Conservation (phyloP, 1,140 invertebrate genomes). For the Epicauta chinensis region DNA sequence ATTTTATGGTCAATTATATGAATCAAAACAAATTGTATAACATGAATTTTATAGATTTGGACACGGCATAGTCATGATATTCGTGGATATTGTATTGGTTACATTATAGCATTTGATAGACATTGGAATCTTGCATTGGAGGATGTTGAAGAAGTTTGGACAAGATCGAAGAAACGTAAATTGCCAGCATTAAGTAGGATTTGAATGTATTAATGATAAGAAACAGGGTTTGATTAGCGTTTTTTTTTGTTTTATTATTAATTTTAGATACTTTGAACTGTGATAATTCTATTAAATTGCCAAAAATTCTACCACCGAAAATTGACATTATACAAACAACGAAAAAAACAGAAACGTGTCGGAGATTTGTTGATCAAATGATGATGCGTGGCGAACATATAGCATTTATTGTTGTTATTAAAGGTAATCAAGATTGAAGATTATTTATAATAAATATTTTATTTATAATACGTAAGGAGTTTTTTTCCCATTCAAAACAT, state of each 20-base stretch:
- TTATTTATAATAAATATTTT: too few species aligned
- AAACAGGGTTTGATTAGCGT: neutral
- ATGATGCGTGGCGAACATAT: conserved; percentile 82
- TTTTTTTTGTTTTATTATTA: neutral
- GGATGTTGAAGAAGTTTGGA: conserved; percentile 83
- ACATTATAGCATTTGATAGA: conserved; percentile 85
- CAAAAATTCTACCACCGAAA: conserved; percentile 28
- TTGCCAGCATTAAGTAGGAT: conserved; percentile 49
- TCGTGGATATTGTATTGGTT: conserved; percentile 72
- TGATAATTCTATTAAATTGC: conserved; percentile 1
- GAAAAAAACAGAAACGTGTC: conserved; percentile 59
- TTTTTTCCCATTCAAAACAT: too few species aligned
- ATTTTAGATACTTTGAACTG: conserved; percentile 13
- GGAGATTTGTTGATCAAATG: conserved; percentile 70
- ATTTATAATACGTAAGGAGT: too few species aligned
- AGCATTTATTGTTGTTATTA: conserved; percentile 48
- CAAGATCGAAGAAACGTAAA: conserved; percentile 58
- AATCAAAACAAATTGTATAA: too few species aligned
- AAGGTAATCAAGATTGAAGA: neutral
- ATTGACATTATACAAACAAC: conserved; percentile 40
- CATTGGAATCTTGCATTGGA: conserved; percentile 88
- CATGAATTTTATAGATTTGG: conserved; percentile 51
- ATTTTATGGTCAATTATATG: too few species aligned
- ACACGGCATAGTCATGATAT: conserved; percentile 59
- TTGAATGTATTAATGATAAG: neutral